Conservation (phyloP, 2,888 invertebrate species). For the Metallyticus violacea region DNA sequence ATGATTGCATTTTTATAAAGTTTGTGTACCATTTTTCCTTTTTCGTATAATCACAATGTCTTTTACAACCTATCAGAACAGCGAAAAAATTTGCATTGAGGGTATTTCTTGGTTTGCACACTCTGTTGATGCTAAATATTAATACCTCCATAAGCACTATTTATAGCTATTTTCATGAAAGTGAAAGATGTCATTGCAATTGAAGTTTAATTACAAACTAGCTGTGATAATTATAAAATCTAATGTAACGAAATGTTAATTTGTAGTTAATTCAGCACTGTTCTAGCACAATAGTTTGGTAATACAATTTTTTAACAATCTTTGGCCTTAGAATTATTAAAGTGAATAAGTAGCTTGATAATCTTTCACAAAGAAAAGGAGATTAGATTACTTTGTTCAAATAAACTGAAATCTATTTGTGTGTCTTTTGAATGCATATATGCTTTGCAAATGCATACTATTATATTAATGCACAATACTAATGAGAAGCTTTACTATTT, state of each 20-base stretch:
- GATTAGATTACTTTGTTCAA: not conserved
- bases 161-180: not conserved
- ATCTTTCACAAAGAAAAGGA: not conserved
- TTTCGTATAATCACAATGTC: not conserved
- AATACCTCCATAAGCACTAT: not conserved
- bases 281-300: not conserved
- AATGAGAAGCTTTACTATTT: not conserved
- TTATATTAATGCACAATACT: not conserved
- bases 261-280: not conserved
- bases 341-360: not conserved
- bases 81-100: not conserved
- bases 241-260: not conserved
- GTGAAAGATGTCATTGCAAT: not conserved
- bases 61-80: not conserved
- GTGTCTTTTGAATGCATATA: no score
- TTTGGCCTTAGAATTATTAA: not conserved
- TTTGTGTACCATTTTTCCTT: not conserved
- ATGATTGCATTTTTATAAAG: not conserved
- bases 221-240: not conserved
- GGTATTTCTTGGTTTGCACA: not conserved
- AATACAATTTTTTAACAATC: not conserved
- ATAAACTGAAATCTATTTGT: not conserved
- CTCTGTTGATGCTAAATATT: not conserved
- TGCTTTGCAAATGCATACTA: not conserved
- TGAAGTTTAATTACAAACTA: not conserved